A percentile compares a stretch with the other conserved stretches of the same genome.
These are phyloP conservation scores for Dolichallabes microphthalmus DNA, from an alignment of 2,113 vertebrate species.

Conservation along the genomic window DNA sequence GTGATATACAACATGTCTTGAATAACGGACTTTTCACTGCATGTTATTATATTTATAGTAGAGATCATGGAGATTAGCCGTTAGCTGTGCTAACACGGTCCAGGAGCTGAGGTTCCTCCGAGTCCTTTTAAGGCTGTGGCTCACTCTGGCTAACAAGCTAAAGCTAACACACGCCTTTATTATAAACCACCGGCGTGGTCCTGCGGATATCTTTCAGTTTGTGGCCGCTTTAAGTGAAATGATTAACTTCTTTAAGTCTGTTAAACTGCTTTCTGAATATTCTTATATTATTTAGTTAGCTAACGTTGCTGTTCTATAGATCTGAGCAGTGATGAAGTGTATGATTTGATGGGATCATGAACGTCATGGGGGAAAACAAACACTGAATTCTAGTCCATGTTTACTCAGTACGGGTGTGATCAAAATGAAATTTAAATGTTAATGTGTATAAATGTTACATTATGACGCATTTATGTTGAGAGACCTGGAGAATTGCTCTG, in stretches of 20 bases:
- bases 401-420: neutral
- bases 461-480: neutral
- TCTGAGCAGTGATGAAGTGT: neutral
- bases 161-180: slow-evolving; percentile 13
- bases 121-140: slow-evolving; percentile 47
- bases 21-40: neutral
- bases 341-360: neutral
- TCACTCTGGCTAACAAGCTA: neutral
- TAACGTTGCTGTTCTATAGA: neutral
- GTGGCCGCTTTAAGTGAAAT: neutral
- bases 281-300: neutral
- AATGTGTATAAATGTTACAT: neutral
- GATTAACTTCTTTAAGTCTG: too few species aligned
- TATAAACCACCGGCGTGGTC: neutral
- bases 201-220: neutral
- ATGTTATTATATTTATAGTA: neutral
- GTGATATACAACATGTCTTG: neutral
- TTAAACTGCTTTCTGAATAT: neutral
- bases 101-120: neutral
- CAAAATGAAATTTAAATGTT: neutral
- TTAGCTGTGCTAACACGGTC: slow-evolving; percentile 10
- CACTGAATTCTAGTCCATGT: neutral
- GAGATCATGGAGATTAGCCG: neutral
- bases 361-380: neutral
- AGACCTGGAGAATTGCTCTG: neutral